A percentile compares a stretch with the other conserved stretches of the same genome.
phyloP scores from a whole-genome alignment of 1,140 invertebrate genomes.

The Temnothorax nylanderi region DNA sequence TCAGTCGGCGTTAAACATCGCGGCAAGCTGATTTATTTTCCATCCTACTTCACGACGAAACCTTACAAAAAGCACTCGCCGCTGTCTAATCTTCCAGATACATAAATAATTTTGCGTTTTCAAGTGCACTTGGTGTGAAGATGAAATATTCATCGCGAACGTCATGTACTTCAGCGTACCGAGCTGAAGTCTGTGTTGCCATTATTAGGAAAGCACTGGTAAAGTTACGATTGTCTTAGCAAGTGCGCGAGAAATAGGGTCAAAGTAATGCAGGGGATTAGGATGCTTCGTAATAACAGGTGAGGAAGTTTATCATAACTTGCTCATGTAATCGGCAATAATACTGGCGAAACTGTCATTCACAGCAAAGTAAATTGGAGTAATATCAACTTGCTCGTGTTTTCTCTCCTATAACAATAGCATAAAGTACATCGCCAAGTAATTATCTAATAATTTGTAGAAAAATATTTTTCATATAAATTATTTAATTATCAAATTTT shows the following conservation, averaged over 20 bases:
- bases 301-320: slow-evolving; percentile 60
- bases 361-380: not conserved
- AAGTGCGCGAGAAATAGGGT: slow-evolving; percentile 62
- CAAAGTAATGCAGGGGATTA: slow-evolving; percentile 70
- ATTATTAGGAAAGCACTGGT: slow-evolving; percentile 40
- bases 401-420: not conserved
- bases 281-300: slow-evolving; percentile 49
- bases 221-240: slow-evolving; percentile 72
- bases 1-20: slow-evolving; percentile 31
- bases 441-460: not conserved
- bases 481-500: not conserved
- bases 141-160: slow-evolving; percentile 70
- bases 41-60: not conserved
- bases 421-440: not conserved
- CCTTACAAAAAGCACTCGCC: slow-evolving; percentile 18
- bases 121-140: slow-evolving; percentile 53
- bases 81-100: slow-evolving; percentile 34
- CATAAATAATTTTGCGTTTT: slow-evolving; percentile 53
- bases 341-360: slow-evolving; percentile 43
- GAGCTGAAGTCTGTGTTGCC: slow-evolving; percentile 54
- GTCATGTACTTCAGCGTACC: slow-evolving; percentile 9
- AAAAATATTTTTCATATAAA: not conserved
- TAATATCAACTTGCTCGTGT: not conserved
- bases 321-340: slow-evolving; percentile 50
- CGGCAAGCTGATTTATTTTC: slow-evolving; percentile 44